Evolutionary conservation across 2,113 vertebrate genomes (phyloP).

Genomic region (Morphnarchus princeps): DNA sequence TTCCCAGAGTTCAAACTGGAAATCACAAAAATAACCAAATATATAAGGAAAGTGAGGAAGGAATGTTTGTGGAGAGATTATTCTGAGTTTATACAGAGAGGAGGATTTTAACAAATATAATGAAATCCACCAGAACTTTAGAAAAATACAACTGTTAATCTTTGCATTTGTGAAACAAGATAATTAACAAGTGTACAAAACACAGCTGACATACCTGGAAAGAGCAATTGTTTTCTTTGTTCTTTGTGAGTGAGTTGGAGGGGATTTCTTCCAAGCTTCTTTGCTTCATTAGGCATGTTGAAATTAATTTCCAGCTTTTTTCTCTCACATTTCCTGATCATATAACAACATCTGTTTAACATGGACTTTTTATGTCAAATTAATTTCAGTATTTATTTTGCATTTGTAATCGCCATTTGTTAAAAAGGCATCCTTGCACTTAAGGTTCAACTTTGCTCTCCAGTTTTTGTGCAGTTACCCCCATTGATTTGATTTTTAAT

Average conservation of each 20-base stretch:
- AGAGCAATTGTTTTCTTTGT: not conserved
- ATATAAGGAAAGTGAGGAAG: not conserved
- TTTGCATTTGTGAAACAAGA: not conserved
- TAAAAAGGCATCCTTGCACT: not conserved
- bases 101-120: not conserved
- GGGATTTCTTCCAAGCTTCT: not conserved
- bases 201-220: not conserved
- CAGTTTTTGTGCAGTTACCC: not conserved
- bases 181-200: not conserved
- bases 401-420: not conserved
- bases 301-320: conserved; percentile 24
- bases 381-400: not conserved
- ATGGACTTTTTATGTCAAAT: not conserved
- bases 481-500: not conserved
- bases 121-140: not conserved
- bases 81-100: not conserved
- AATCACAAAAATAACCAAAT: not conserved
- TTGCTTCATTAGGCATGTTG: not conserved
- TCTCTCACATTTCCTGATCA: not conserved
- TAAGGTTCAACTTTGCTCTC: not conserved
- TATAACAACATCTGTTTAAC: not conserved
- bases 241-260: not conserved
- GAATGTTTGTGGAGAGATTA: not conserved
- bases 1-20: not conserved
- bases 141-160: not conserved